Evolutionary conservation across 2,113 vertebrate species (phyloP).

Genomic region (Lepus europaeus): DNA sequence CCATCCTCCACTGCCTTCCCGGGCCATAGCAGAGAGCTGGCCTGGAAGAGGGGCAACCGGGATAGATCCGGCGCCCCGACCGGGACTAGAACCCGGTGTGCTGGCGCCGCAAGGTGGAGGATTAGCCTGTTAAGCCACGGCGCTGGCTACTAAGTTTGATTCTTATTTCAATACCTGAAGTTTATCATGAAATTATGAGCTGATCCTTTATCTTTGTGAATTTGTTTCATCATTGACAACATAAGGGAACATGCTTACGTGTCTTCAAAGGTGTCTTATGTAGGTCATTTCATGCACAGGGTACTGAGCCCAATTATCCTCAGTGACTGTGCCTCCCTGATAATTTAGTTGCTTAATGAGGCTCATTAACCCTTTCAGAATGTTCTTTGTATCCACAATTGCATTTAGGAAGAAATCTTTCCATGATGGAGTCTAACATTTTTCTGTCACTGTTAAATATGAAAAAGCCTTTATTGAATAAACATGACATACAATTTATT

Average conservation of each 20-base stretch:
- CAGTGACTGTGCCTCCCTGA: neutral
- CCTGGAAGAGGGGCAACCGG: too few relatives aligned
- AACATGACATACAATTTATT: neutral
- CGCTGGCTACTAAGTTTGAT: neutral
- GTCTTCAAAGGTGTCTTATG: slow-evolving; percentile 60
- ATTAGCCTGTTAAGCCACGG: too few relatives aligned
- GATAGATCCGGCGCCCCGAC: too few relatives aligned
- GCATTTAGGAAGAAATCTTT: slow-evolving; percentile 1
- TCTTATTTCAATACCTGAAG: neutral
- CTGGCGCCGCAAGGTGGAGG: too few relatives aligned
- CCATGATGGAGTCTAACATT: neutral
- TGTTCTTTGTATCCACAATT: neutral
- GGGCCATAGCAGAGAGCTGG: too few relatives aligned
- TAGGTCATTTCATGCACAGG: slow-evolving; percentile 60
- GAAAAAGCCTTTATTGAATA: neutral
- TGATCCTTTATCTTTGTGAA: neutral
- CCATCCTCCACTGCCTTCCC: too few relatives aligned
- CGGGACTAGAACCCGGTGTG: too few relatives aligned
- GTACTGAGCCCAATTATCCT: slow-evolving; percentile 54
- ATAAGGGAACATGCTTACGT: neutral
- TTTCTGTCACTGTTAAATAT: neutral
- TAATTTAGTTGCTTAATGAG: slow-evolving; percentile 62
- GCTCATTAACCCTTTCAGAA: slow-evolving; percentile 53
- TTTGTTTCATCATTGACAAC: slow-evolving; percentile 62
- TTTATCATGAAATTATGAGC: slow-evolving; percentile 16